A percentile compares a stretch with the other conserved stretches of the same genome.
Evolutionary conservation across 2,888 invertebrate genomes (phyloP).

Genomic region (Thera britannica): DNA sequence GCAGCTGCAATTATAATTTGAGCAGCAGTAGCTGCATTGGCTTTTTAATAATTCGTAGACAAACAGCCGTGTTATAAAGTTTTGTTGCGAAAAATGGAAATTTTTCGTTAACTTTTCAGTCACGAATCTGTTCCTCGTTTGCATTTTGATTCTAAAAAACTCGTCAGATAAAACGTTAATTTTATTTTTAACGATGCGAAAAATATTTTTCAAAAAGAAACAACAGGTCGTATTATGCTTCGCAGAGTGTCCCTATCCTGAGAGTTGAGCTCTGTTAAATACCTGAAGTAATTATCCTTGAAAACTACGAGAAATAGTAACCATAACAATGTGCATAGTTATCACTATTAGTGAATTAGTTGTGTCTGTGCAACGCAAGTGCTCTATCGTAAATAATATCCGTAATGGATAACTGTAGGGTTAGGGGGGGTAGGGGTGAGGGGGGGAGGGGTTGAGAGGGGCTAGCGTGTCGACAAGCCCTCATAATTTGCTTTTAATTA

Average conservation of each 20-base stretch:
- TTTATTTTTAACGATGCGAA: no score
- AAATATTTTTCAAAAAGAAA: not conserved
- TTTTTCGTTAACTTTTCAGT: slow-evolving; percentile 11
- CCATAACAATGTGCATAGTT: not conserved
- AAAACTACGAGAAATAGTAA: no score
- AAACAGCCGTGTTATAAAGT: not conserved
- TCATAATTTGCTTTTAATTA: slow-evolving; percentile 28
- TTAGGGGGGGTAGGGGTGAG: not conserved
- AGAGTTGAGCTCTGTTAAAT: no score
- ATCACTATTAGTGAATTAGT: not conserved
- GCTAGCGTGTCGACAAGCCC: slow-evolving; percentile 22
- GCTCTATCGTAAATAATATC: slow-evolving; percentile 10
- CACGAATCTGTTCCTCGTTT: slow-evolving; percentile 3
- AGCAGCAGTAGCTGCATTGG: not conserved
- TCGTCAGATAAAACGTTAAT: not conserved
- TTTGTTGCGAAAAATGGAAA: slow-evolving; percentile 1
- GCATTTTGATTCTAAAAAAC: not conserved
- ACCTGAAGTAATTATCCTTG: no score
- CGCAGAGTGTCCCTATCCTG: no score
- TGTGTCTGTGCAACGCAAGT: not conserved
- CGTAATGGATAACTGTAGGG: slow-evolving; percentile 19
- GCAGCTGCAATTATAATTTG: not conserved
- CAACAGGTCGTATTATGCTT: not conserved
- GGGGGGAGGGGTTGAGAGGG: not conserved
- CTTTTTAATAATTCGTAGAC: not conserved